Conservation (phyloP, 1,140 invertebrate genomes). For the Papilio xuthus region DNA sequence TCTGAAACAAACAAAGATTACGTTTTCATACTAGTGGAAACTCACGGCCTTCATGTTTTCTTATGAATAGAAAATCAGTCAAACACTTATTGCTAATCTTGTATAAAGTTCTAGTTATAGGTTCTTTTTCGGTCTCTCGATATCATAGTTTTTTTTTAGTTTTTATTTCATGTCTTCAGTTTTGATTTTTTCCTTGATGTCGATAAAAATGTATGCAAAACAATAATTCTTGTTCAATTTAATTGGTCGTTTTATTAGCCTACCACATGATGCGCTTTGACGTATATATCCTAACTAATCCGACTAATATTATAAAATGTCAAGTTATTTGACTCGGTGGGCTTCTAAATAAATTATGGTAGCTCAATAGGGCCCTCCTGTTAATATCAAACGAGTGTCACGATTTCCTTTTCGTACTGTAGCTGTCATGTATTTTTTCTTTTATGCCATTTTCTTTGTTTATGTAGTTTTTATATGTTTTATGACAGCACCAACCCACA, state of each 20-base stretch:
- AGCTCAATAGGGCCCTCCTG: too few species aligned
- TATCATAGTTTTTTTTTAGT: conserved; percentile 27
- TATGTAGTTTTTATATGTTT: too few species aligned
- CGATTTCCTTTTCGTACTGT: too few species aligned
- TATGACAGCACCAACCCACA: too few species aligned
- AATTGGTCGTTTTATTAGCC: conserved; percentile 30
- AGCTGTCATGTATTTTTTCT: too few species aligned
- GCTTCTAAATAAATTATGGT: too few species aligned
- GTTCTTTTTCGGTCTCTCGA: neutral
- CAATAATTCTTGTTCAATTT: conserved; percentile 27
- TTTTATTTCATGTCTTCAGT: neutral
- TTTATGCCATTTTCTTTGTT: too few species aligned
- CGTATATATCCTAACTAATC: too few species aligned
- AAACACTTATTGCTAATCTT: neutral
- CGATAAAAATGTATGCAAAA: conserved; percentile 26
- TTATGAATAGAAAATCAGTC: neutral
- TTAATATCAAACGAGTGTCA: too few species aligned
- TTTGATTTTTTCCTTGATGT: conserved; percentile 9
- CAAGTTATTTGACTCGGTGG: too few species aligned
- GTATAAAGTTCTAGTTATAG: conserved; percentile 28
- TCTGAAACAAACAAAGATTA: neutral
- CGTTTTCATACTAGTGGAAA: neutral
- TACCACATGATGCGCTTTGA: neutral
- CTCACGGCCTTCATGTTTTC: neutral
- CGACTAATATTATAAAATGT: too few species aligned